A percentile compares a stretch with the other conserved stretches of the same genome.
phyloP scores from a whole-genome alignment of 2,113 vertebrate species.

The Pogonocichla stellata region DNA sequence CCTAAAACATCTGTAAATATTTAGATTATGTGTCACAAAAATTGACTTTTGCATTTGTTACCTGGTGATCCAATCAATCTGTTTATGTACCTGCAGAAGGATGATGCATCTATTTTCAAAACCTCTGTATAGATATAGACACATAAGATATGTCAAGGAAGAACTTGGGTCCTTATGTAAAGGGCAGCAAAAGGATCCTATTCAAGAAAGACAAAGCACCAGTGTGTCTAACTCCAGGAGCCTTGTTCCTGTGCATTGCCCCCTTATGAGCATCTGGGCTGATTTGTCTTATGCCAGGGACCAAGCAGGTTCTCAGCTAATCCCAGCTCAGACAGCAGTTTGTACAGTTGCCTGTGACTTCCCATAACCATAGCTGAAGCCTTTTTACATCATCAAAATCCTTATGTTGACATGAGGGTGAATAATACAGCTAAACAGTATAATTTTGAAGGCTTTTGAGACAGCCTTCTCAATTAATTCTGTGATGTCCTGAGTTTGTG shows the following conservation, averaged over 20 bases:
- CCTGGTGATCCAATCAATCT: neutral
- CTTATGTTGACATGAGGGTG: conserved; percentile 37
- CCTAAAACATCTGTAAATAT: neutral
- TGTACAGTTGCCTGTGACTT: neutral
- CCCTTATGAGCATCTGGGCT: neutral
- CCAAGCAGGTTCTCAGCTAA: neutral
- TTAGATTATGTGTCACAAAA: neutral
- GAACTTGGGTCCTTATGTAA: neutral
- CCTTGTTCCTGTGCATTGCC: neutral
- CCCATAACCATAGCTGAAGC: neutral
- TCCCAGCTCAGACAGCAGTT: neutral
- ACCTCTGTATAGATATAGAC: neutral
- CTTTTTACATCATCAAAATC: neutral
- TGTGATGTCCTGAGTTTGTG: conserved; percentile 54
- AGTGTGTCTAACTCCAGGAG: neutral
- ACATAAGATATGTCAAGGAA: neutral
- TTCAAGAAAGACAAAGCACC: neutral
- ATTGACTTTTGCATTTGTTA: neutral
- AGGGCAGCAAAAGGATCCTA: neutral
- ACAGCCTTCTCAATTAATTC: conserved; percentile 76
- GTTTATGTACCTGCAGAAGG: neutral
- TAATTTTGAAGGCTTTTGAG: conserved; percentile 47
- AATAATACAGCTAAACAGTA: conserved; percentile 70
- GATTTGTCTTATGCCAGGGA: neutral
- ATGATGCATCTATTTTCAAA: neutral